Evolutionary conservation across 2,888 invertebrate species (phyloP), one percentile per base, ranked within the genome.

Genomic region (Calameuta filiformis): DNA sequence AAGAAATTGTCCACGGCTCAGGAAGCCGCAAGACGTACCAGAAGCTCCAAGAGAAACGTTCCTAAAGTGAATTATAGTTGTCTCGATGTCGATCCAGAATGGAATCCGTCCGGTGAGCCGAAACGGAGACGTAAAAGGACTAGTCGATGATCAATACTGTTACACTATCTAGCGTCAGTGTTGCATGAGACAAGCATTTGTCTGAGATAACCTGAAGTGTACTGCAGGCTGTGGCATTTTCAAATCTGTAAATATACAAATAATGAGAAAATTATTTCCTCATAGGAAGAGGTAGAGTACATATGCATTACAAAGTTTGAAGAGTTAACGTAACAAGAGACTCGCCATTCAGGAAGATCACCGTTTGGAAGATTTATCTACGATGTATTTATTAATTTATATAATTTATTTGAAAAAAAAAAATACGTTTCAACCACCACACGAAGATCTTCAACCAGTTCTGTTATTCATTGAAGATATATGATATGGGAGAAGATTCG

Each of bases 41-140:
- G 91, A 81, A 89, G 89, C 81, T 91, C 91, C 75, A 89, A 87
- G 77, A 85, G 91, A 83, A 88, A 88, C 80, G 83, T 89, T 78
- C 89, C 90, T 79, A 90, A 88, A 82, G 89, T 91, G 69, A 89
- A 88, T 85, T 91, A 91, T 84, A 87, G 84, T 78, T 90, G 89
- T 81, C 81, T 88, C 78, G 91, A 91, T 80, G 83, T 86, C 73
- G 90, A 90, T 83, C 85, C 87, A 73, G 90, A 91, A 77, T 89
- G 88, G 85, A 88, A 88, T 86, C 87, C 88, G 83, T 89, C 88
- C 85, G 87, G 83, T 82, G 86, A 86, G 79, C 84, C 83, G 37
- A 90, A 87, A 83, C 87, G 88, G 69, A 89, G 84, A 80, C 88
- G 89, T 37, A 91, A 86, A 80, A 90, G 85, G 81, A 87, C 83